A percentile compares a stretch with the other conserved stretches of the same genome.
Evolutionary conservation across 2,888 invertebrate genomes (phyloP).

Genomic region (Apomyelois bistriatella): DNA sequence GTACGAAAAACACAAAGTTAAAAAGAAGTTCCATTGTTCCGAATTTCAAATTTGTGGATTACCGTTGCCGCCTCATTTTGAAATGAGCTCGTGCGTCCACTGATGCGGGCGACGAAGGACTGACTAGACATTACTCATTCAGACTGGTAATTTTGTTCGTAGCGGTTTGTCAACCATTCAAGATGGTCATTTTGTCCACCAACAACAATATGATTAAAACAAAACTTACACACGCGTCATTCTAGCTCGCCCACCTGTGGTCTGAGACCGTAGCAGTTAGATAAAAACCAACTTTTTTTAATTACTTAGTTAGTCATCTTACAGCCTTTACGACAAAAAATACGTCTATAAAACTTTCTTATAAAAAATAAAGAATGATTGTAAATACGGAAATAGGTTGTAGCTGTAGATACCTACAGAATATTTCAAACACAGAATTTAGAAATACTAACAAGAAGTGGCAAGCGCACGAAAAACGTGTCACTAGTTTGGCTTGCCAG

Average conservation of each 20-base stretch:
- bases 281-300: too few species aligned
- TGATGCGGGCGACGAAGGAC: conserved; percentile 17
- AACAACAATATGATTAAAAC: not conserved
- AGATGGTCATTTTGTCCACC: not conserved
- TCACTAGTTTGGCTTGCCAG: too few species aligned
- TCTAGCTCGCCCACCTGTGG: not conserved
- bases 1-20: conserved; percentile 9
- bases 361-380: too few species aligned
- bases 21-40: not conserved
- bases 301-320: too few species aligned
- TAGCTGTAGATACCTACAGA: too few species aligned
- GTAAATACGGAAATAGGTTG: too few species aligned
- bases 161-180: conserved; percentile 8
- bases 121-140: conserved; percentile 12
- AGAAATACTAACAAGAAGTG: too few species aligned
- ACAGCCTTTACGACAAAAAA: too few species aligned
- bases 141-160: conserved; percentile 4
- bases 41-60: not conserved
- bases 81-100: conserved; percentile 17
- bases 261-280: too few species aligned
- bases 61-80: conserved; percentile 18
- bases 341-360: too few species aligned
- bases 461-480: too few species aligned
- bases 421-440: too few species aligned
- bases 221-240: not conserved